A percentile compares a stretch with the other conserved stretches of the same genome.
These are phyloP conservation scores for Neosalanx taihuensis DNA, from an alignment of 2,797 vertebrate species.

Conservation along the genomic window DNA sequence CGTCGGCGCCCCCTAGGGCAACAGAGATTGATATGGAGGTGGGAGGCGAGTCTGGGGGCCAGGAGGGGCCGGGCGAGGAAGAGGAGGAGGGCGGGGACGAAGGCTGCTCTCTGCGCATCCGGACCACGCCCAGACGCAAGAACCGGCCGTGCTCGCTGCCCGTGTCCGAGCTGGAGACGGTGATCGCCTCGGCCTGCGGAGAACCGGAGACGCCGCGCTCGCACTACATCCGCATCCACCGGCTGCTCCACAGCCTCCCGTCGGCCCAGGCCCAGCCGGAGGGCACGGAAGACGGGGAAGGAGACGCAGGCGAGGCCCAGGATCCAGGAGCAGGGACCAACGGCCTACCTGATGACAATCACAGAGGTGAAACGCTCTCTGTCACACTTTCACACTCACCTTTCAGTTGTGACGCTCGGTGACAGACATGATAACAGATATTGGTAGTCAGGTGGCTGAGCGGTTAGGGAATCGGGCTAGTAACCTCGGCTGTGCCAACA, in stretches of 20 bases:
- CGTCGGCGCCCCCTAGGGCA: background rate
- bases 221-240: constrained; percentile 94
- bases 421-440: too few relatives aligned
- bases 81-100: constrained; percentile 41
- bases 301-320: constrained; percentile 3
- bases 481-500: too few relatives aligned
- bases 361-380: constrained; percentile 28
- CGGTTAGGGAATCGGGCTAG: too few relatives aligned
- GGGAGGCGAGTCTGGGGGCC: too few relatives aligned
- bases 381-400: too few relatives aligned
- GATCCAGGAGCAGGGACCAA: constrained; percentile 28
- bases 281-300: constrained; percentile 68
- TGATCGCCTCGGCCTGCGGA: constrained; percentile 88
- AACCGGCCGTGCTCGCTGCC: constrained; percentile 90
- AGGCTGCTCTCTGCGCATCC: constrained; percentile 58
- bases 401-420: too few relatives aligned
- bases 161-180: constrained; percentile 91
- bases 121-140: constrained; percentile 73
- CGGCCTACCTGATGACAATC: constrained; percentile 49
- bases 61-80: constrained; percentile 1
- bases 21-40: too few relatives aligned
- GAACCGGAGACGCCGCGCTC: constrained; percentile 92
- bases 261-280: constrained; percentile 70
- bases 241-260: constrained; percentile 91
- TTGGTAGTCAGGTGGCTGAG: too few relatives aligned